Conservation (phyloP, 53 echinoderm and acorn worm genomes). For the Temnopleurus reevesii region DNA sequence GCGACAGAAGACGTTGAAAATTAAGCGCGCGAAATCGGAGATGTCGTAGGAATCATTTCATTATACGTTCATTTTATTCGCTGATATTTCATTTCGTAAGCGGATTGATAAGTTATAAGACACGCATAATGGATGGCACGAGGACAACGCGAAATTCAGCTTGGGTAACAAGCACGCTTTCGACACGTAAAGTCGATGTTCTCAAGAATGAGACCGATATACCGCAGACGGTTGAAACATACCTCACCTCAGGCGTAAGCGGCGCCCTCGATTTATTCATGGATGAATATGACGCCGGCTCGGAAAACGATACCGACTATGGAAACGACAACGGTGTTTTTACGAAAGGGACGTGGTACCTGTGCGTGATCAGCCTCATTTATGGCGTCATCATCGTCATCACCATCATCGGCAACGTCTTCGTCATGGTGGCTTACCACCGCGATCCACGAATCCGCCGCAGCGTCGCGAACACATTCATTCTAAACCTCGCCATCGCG, state of each 20-base stretch:
- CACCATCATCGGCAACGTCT: conserved; percentile 68
- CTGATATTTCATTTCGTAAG: too few species aligned
- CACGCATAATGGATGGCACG: neutral
- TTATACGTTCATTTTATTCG: too few species aligned
- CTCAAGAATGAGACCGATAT: neutral
- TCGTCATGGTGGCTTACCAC: conserved; percentile 63
- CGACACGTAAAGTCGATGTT: neutral
- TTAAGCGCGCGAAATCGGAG: too few species aligned
- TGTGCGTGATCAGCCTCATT: conserved; percentile 13
- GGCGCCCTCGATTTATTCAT: neutral
- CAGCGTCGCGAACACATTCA: conserved; percentile 66
- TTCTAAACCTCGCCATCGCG: conserved; percentile 69
- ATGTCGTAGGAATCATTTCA: neutral
- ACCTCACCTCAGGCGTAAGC: neutral
- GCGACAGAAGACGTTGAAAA: too few species aligned
- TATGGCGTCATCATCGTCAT: conserved; percentile 52
- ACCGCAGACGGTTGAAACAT: neutral
- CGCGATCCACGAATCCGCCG: conserved; percentile 62
- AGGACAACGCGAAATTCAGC: neutral
- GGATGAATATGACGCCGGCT: neutral
- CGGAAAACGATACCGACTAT: neutral
- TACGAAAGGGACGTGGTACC: neutral
- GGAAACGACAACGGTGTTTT: neutral
- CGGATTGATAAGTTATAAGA: neutral
- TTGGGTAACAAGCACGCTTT: neutral